Percentiles rank a stretch among this genome's conserved stretches.
Evolutionary conservation across 1,140 invertebrate genomes (phyloP).

Genomic region (Galleria mellonella): DNA sequence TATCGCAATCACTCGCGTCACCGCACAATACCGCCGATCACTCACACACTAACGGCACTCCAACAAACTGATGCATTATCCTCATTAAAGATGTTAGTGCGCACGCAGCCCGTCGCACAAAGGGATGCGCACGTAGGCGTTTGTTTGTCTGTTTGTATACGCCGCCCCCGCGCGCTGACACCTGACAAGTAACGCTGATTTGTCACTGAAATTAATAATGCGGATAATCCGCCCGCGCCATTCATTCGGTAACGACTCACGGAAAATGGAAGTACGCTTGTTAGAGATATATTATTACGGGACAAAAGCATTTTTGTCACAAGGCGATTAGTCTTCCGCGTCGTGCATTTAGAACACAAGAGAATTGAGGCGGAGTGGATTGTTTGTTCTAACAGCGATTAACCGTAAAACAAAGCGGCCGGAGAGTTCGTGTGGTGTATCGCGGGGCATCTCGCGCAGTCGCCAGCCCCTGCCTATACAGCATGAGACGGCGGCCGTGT

Average conservation of each 20-base stretch:
- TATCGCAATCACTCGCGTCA: too few species aligned
- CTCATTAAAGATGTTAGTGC: too few species aligned
- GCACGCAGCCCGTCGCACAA: too few species aligned
- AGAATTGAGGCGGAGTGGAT: neutral
- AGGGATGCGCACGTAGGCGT: too few species aligned
- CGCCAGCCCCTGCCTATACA: neutral
- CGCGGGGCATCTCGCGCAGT: neutral
- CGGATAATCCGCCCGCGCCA: neutral
- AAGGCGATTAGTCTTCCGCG: neutral
- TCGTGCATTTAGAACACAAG: constrained; percentile 1
- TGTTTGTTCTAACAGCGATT: neutral
- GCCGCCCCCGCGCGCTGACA: neutral
- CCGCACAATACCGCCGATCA: too few species aligned
- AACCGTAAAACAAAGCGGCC: constrained; percentile 1
- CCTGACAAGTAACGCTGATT: neutral
- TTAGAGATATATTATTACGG: neutral
- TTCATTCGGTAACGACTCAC: too few species aligned
- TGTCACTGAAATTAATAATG: constrained; percentile 4
- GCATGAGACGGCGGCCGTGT: neutral
- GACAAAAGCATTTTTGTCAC: neutral
- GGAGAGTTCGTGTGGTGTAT: neutral
- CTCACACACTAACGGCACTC: too few species aligned
- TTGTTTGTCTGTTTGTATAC: neutral
- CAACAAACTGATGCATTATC: too few species aligned
- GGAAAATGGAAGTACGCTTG: too few species aligned